Conservation (phyloP, 2,113 vertebrate genomes). For the Mellivora capensis region DNA sequence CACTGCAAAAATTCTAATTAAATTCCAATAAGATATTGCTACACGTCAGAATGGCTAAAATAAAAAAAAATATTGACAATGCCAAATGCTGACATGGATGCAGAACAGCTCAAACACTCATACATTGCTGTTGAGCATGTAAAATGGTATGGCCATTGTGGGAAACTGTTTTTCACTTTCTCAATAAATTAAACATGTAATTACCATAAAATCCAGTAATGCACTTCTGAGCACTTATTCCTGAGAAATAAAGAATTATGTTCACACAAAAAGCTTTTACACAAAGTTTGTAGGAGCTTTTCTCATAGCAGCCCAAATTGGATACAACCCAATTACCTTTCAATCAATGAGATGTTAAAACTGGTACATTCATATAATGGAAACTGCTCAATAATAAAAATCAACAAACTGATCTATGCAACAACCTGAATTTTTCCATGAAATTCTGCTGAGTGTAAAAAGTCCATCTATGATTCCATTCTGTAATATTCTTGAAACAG, state of each 20-base stretch:
- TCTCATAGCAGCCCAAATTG: background rate
- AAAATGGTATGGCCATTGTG: background rate
- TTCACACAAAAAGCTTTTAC: background rate
- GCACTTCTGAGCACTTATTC: background rate
- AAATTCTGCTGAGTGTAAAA: background rate
- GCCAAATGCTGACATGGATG: background rate
- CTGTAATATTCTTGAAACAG: background rate
- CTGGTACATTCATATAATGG: background rate
- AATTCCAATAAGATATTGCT: background rate
- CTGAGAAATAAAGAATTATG: background rate
- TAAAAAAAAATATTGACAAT: background rate
- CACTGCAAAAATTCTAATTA: background rate
- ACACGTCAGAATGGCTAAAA: background rate
- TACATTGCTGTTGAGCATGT: background rate
- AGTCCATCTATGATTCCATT: background rate
- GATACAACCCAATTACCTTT: background rate
- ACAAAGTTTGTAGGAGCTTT: background rate
- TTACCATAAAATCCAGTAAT: background rate
- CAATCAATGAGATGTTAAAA: background rate
- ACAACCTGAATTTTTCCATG: background rate
- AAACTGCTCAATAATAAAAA: background rate
- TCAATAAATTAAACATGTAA: background rate
- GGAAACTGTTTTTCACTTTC: background rate
- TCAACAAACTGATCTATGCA: background rate
- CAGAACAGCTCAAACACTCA: background rate